Evolutionary conservation across 2,888 invertebrate genomes (phyloP).

Genomic region (Agonopterix subpropinquella): DNA sequence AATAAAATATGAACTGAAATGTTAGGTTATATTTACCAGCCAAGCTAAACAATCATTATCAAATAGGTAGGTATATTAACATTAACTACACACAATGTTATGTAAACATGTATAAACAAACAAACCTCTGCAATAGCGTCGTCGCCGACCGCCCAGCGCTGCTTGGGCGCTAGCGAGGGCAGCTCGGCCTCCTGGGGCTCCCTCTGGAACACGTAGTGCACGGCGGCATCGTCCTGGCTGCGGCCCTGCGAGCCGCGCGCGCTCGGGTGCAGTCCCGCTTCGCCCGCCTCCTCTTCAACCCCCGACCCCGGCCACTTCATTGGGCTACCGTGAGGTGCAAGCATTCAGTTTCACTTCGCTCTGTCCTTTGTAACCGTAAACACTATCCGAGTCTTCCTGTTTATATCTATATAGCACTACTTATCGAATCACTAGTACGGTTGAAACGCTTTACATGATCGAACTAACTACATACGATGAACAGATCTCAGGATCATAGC

Average conservation of each 20-base stretch:
- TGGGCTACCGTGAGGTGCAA: constrained; percentile 77
- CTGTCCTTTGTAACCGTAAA: constrained; percentile 51
- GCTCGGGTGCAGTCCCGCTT: constrained; percentile 68
- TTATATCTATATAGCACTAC: constrained; percentile 30
- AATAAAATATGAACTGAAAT: too few species aligned
- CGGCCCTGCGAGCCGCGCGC: constrained; percentile 81
- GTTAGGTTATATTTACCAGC: too few species aligned
- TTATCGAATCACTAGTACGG: constrained; percentile 31
- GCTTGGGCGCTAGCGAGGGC: constrained; percentile 82
- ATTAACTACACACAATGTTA: too few species aligned
- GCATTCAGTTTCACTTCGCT: constrained; percentile 70
- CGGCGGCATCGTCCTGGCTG: constrained; percentile 90
- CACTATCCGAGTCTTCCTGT: constrained; percentile 35
- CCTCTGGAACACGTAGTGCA: constrained; percentile 92
- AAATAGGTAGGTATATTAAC: too few species aligned
- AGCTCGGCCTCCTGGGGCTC: constrained; percentile 89
- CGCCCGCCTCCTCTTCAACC: constrained; percentile 78
- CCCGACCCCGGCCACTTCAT: constrained; percentile 88
- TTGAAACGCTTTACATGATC: constrained; percentile 52
- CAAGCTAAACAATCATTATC: too few species aligned
- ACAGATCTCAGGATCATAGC: constrained; percentile 33
- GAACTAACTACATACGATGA: constrained; percentile 31
- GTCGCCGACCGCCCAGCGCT: constrained; percentile 92
- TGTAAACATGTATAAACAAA: not conserved
- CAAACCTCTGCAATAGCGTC: constrained; percentile 90